A percentile compares a stretch with the other conserved stretches of the same genome.
Conservation (phyloP, 2,113 vertebrate genomes). For the Dascyllus trimaculatus region DNA sequence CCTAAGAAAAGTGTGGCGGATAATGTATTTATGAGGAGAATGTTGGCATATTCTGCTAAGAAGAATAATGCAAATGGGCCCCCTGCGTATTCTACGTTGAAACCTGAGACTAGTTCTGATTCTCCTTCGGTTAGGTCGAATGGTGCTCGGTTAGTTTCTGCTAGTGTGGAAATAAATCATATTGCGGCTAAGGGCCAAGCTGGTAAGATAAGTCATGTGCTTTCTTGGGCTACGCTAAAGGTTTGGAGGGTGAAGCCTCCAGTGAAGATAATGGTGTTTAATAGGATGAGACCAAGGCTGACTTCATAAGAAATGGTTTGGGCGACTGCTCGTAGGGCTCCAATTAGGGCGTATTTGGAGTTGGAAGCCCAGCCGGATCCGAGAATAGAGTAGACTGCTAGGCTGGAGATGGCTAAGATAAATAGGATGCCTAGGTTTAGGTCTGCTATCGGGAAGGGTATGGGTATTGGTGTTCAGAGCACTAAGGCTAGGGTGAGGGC, state of each 20-base stretch:
- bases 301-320: slow-evolving; percentile 63
- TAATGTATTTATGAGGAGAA: background rate
- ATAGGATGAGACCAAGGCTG: slow-evolving; percentile 24
- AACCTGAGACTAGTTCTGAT: too few relatives aligned
- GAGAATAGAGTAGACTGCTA: slow-evolving; percentile 33
- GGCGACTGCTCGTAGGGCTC: slow-evolving; percentile 24
- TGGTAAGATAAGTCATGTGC: background rate
- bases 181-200: slow-evolving; percentile 39
- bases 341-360: slow-evolving; percentile 56
- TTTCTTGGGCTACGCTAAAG: slow-evolving; percentile 45
- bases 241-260: slow-evolving; percentile 25
- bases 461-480: slow-evolving; percentile 20
- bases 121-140: too few relatives aligned
- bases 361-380: slow-evolving; percentile 58
- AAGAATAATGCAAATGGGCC: background rate
- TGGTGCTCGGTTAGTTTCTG: slow-evolving; percentile 14
- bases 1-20: background rate
- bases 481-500: slow-evolving; percentile 34
- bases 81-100: background rate
- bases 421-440: slow-evolving; percentile 34
- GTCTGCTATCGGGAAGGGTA: background rate
- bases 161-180: slow-evolving; percentile 39
- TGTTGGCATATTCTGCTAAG: background rate
- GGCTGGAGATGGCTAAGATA: slow-evolving; percentile 26
- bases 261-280: slow-evolving; percentile 10